Evolutionary conservation across 2,113 vertebrate genomes (phyloP).

Genomic region (Anguilla japonica): DNA sequence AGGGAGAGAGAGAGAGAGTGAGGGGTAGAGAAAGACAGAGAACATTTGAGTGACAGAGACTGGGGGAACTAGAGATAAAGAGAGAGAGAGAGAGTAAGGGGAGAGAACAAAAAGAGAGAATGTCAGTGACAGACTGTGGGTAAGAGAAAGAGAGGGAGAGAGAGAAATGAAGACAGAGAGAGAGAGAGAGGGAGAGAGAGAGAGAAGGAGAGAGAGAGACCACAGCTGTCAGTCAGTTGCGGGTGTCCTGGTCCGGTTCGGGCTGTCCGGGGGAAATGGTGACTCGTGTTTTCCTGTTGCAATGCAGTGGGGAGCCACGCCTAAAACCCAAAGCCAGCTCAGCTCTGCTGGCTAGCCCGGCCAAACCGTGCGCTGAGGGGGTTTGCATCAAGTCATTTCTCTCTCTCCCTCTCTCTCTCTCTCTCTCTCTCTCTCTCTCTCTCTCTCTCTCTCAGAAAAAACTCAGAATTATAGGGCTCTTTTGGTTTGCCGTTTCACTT

Average conservation of each 20-base stretch:
- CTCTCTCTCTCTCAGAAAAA: conserved; percentile 5
- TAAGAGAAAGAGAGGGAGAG: too few species aligned
- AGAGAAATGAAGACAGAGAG: too few species aligned
- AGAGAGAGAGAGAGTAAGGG: too few species aligned
- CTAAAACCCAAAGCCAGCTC: not conserved
- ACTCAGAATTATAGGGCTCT: conserved; percentile 5
- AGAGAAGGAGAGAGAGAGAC: conserved; percentile 52
- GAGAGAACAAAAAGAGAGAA: too few species aligned
- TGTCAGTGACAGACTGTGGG: not conserved
- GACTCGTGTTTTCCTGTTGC: conserved; percentile 16
- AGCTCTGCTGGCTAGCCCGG: not conserved
- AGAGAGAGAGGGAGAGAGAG: not conserved
- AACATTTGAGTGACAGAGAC: too few species aligned
- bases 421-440: not conserved
- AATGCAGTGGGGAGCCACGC: not conserved
- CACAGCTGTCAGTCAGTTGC: conserved; percentile 48
- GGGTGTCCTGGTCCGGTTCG: not conserved
- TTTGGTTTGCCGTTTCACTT: not conserved
- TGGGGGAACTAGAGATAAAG: too few species aligned
- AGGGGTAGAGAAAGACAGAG: too few species aligned
- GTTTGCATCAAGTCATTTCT: not conserved
- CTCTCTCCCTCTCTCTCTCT: not conserved
- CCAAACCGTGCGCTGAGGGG: not conserved
- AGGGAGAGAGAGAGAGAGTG: too few species aligned
- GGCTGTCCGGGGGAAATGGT: not conserved